Evolutionary conservation across 2,888 invertebrate genomes (phyloP).

Genomic region (Allygus modestus): DNA sequence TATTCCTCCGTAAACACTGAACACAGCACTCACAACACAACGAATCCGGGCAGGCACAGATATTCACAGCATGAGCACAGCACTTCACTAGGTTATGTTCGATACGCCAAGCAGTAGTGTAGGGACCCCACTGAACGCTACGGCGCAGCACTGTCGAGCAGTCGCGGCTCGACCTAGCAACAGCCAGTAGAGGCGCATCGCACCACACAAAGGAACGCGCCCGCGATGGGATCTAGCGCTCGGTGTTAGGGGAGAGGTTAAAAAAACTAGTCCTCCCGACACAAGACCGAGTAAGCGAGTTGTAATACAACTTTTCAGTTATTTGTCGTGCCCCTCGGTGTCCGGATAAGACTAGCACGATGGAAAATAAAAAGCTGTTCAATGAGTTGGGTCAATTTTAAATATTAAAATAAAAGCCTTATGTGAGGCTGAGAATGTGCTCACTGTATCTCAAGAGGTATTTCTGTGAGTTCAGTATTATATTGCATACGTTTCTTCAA

Average conservation of each 20-base stretch:
- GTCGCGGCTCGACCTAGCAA: constrained; percentile 62
- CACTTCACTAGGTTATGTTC: constrained; percentile 55
- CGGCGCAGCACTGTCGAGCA: constrained; percentile 47
- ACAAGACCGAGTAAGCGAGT: constrained; percentile 62
- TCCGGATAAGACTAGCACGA: constrained; percentile 30
- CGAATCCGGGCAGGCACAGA: constrained; percentile 31
- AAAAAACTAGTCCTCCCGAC: constrained; percentile 60
- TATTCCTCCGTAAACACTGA: constrained; percentile 34
- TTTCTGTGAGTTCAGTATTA: too few relatives aligned
- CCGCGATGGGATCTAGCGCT: constrained; percentile 65
- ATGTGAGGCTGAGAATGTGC: too few relatives aligned
- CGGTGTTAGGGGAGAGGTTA: constrained; percentile 62
- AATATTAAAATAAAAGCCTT: not conserved
- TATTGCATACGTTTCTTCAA: too few relatives aligned
- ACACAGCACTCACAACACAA: constrained; percentile 48
- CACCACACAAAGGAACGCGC: constrained; percentile 64
- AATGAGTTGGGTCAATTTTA: not conserved
- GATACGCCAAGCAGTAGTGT: constrained; percentile 26
- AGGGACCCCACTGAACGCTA: constrained; percentile 58
- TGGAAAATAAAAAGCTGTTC: not conserved
- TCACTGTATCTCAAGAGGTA: too few relatives aligned
- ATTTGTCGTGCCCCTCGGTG: constrained; percentile 62
- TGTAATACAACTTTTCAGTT: constrained; percentile 65
- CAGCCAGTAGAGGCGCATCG: constrained; percentile 59
- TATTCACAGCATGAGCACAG: constrained; percentile 50